Evolutionary conservation across 2,797 vertebrate species (phyloP).

Genomic region (Coranthus polyacanthus): DNA sequence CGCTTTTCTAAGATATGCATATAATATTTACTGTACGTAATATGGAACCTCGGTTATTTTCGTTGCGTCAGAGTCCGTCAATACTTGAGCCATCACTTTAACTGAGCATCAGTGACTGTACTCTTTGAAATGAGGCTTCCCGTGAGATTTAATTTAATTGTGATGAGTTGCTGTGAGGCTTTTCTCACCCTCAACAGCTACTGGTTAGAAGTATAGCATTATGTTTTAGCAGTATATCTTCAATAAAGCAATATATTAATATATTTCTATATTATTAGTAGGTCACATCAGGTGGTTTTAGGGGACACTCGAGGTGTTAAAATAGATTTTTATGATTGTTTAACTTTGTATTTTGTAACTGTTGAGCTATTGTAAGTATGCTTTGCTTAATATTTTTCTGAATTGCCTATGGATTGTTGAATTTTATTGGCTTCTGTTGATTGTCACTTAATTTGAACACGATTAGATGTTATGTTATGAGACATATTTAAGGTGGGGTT

Average conservation of each 20-base stretch:
- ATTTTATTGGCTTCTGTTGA: conserved; percentile 44
- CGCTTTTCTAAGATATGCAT: conserved; percentile 33
- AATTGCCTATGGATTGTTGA: conserved; percentile 44
- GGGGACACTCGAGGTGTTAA: conserved; percentile 36
- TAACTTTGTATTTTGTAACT: conserved; percentile 65
- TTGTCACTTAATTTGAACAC: conserved; percentile 20
- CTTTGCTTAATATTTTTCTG: conserved; percentile 66
- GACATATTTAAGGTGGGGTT: conserved; percentile 20
- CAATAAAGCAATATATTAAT: conserved; percentile 73
- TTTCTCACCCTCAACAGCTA: conserved; percentile 24
- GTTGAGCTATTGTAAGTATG: conserved; percentile 29
- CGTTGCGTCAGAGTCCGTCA: conserved; percentile 10
- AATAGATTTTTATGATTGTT: conserved; percentile 61
- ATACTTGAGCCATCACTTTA: conserved; percentile 39
- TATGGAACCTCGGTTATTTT: conserved; percentile 32
- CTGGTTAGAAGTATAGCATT: conserved; percentile 46
- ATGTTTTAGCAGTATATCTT: conserved; percentile 61
- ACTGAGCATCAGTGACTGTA: conserved; percentile 41
- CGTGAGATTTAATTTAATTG: conserved; percentile 22
- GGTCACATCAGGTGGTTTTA: conserved; percentile 47
- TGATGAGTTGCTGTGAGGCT: conserved; percentile 28
- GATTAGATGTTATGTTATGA: conserved; percentile 29
- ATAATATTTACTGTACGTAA: conserved; percentile 19
- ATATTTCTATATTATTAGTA: conserved; percentile 64
- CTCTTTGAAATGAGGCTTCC: conserved; percentile 41